Evolutionary conservation across 2,888 invertebrate species (phyloP).

Genomic region (Merodon equestris): DNA sequence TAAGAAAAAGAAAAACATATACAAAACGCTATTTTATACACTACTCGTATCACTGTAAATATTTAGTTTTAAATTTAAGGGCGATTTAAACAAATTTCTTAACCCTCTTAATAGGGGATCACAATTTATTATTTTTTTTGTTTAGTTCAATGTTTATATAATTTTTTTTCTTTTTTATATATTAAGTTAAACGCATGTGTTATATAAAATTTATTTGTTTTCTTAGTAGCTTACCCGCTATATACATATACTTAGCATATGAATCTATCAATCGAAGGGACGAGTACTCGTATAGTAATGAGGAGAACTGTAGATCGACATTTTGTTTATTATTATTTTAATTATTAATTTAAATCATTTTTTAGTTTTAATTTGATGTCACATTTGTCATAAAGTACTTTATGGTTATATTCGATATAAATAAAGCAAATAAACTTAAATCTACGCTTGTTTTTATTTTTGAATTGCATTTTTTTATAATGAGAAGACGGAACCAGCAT

Average conservation of each 20-base stretch:
- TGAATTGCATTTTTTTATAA: too few species aligned
- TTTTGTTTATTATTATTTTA: slow-evolving; percentile 23
- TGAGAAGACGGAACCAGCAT: too few species aligned
- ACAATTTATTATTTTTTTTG: slow-evolving; percentile 47
- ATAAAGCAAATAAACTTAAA: slow-evolving; percentile 37
- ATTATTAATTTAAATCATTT: slow-evolving; percentile 43
- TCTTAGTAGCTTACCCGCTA: slow-evolving; percentile 21
- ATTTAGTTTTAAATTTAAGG: slow-evolving; percentile 37
- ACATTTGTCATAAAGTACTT: slow-evolving; percentile 27
- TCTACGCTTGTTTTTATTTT: too few species aligned
- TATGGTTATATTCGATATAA: slow-evolving; percentile 34
- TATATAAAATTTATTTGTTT: slow-evolving; percentile 25
- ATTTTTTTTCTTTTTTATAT: slow-evolving; percentile 21
- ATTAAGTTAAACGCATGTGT: slow-evolving; percentile 38
- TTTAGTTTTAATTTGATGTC: slow-evolving; percentile 45
- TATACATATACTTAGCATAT: slow-evolving; percentile 15
- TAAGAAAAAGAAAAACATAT: slow-evolving; percentile 4
- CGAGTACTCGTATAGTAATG: slow-evolving; percentile 27
- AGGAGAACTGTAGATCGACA: slow-evolving; percentile 3
- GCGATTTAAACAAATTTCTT: slow-evolving; percentile 4
- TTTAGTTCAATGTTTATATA: slow-evolving; percentile 50
- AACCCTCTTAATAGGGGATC: slow-evolving; percentile 38
- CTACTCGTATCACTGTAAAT: slow-evolving; percentile 57
- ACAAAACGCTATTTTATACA: slow-evolving; percentile 31
- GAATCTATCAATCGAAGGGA: slow-evolving; percentile 6